phyloP scores from a whole-genome alignment of 2,113 vertebrate genomes.

The Gambusia holbrooki region DNA sequence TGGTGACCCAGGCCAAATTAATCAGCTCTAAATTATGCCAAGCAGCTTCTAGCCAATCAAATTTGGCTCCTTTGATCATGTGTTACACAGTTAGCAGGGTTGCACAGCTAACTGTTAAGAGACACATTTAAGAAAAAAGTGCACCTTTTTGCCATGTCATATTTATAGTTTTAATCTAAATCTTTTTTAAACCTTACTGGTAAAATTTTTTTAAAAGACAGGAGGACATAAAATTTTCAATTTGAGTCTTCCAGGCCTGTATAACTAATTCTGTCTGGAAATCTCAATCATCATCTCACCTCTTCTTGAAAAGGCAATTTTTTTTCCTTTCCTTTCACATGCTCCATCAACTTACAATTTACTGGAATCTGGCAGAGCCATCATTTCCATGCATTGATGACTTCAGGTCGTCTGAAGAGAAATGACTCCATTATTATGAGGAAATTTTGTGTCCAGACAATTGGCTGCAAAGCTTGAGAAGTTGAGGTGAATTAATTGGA shows the following conservation, averaged over 20 bases:
- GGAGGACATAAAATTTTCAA: not conserved
- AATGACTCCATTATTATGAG: not conserved
- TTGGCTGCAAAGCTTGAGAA: conserved; percentile 16
- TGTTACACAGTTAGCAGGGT: too few relatives aligned
- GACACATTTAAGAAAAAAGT: not conserved
- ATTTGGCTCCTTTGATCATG: too few relatives aligned
- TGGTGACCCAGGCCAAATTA: too few relatives aligned
- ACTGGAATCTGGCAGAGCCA: conserved; percentile 62
- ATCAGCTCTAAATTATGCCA: too few relatives aligned
- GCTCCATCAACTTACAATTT: conserved; percentile 44
- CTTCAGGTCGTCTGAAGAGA: conserved; percentile 45
- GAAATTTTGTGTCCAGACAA: conserved; percentile 22
- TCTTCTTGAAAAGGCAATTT: conserved; percentile 7
- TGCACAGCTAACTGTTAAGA: too few relatives aligned
- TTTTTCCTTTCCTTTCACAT: conserved; percentile 36
- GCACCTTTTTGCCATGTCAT: not conserved
- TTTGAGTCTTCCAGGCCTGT: not conserved
- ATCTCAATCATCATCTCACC: conserved; percentile 26
- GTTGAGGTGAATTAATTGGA: conserved; percentile 41
- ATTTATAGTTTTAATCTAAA: not conserved
- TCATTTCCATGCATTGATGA: conserved; percentile 64
- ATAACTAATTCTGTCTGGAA: not conserved
- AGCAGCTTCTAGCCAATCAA: too few relatives aligned
- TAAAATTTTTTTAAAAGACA: not conserved
- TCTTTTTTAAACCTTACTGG: not conserved